Percentiles rank a stretch among this genome's conserved stretches.
Conservation (phyloP, 2,888 invertebrate species). For the Omphaloscelis lunosa region DNA sequence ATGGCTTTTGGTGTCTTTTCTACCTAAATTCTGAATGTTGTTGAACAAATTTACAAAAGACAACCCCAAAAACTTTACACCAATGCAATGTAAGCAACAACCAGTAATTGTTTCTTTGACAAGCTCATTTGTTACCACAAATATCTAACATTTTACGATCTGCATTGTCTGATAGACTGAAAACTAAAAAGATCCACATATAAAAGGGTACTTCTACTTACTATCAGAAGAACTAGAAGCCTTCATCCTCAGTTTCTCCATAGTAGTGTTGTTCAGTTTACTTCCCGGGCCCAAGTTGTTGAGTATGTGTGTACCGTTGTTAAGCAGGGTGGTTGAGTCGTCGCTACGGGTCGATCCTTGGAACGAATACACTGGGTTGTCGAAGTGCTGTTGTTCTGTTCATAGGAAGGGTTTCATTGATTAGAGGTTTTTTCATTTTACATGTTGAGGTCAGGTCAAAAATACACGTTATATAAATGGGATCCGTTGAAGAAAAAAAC, state of each 20-base stretch:
- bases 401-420: not conserved
- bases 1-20: too few species aligned
- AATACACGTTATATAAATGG: not conserved
- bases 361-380: constrained; percentile 97
- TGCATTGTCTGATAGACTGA: not conserved
- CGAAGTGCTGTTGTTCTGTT: constrained; percentile 96
- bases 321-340: constrained; percentile 89
- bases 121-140: not conserved
- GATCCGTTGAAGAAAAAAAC: not conserved
- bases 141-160: not conserved
- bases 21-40: too few species aligned
- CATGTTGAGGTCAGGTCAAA: not conserved
- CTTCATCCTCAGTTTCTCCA: constrained; percentile 90
- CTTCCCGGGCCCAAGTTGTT: constrained; percentile 89
- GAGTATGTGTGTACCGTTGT: constrained; percentile 90
- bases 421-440: not conserved
- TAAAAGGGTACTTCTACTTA: constrained; percentile 69
- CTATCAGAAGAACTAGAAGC: constrained; percentile 88
- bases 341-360: constrained; percentile 90
- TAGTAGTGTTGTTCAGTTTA: constrained; percentile 91
- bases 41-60: too few species aligned
- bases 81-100: not conserved
- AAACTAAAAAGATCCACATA: not conserved
- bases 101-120: not conserved
- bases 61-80: too few species aligned